A percentile compares a stretch with the other conserved stretches of the same genome.
Conservation (phyloP, 2,888 invertebrate genomes). For the Oscheius sp. region DNA sequence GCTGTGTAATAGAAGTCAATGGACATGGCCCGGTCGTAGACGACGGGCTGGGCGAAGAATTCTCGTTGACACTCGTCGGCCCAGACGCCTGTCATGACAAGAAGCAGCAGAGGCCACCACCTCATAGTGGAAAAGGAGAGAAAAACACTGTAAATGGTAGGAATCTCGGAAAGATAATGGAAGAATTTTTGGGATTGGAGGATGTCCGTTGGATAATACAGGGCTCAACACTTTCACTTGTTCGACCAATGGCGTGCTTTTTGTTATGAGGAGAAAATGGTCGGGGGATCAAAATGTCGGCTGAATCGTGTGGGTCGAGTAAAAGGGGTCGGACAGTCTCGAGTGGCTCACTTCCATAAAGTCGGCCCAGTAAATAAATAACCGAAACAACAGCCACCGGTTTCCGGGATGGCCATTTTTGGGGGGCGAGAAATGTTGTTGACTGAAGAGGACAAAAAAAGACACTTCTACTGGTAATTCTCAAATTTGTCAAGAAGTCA, state of each 20-base stretch:
- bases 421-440: background rate
- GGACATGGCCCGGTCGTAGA: slow-evolving; percentile 53
- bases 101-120: slow-evolving; percentile 24
- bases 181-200: background rate
- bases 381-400: background rate
- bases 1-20: slow-evolving; percentile 68
- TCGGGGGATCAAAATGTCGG: background rate
- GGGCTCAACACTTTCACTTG: background rate
- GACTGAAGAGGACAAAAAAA: background rate
- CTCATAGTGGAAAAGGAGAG: background rate
- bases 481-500: too few species aligned
- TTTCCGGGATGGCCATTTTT: slow-evolving; percentile 1
- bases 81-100: background rate
- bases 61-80: slow-evolving; percentile 35
- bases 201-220: background rate
- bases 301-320: slow-evolving; percentile 22
- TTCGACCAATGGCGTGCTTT: background rate
- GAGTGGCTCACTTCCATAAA: slow-evolving; percentile 16
- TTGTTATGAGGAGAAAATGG: too few species aligned
- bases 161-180: background rate
- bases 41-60: slow-evolving; percentile 65
- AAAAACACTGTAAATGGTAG: background rate
- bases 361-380: slow-evolving; percentile 10
- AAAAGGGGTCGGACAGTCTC: slow-evolving; percentile 11
- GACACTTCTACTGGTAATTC: background rate